Evolutionary conservation across 2,888 invertebrate genomes (phyloP).

Genomic region (Pocota personata): DNA sequence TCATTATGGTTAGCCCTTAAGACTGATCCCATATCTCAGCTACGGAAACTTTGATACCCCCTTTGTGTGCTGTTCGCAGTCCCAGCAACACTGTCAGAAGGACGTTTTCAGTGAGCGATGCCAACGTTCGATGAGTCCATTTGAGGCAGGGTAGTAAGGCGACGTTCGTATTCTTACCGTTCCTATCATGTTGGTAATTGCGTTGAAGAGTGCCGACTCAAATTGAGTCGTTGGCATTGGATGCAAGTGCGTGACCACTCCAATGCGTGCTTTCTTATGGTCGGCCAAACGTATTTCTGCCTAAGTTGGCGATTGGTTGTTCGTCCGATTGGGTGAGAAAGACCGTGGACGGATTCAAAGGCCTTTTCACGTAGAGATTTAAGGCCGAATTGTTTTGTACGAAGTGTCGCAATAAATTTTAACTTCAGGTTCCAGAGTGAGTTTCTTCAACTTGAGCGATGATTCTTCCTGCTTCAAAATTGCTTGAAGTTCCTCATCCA

Average conservation of each 20-base stretch:
- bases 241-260: neutral
- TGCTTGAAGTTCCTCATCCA: too few relatives aligned
- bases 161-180: conserved; percentile 19
- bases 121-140: too few relatives aligned
- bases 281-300: conserved; percentile 43
- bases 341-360: too few relatives aligned
- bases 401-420: conserved; percentile 33
- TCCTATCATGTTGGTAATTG: conserved; percentile 27
- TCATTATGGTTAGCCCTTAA: too few relatives aligned
- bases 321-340: conserved; percentile 14
- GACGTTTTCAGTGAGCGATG: conserved; percentile 44
- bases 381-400: conserved; percentile 14
- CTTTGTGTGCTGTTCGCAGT: conserved; percentile 8
- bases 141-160: too few relatives aligned
- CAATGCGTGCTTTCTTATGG: conserved; percentile 19
- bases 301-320: conserved; percentile 18
- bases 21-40: too few relatives aligned
- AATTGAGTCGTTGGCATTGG: too few relatives aligned
- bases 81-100: conserved; percentile 38
- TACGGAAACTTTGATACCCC: conserved; percentile 23
- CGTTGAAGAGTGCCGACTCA: too few relatives aligned
- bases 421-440: neutral
- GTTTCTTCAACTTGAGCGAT: too few relatives aligned
- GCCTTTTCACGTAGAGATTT: conserved; percentile 26
- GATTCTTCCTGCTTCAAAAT: too few relatives aligned